Conservation (phyloP, 2,113 vertebrate genomes). For the Oryzias melastigma region DNA sequence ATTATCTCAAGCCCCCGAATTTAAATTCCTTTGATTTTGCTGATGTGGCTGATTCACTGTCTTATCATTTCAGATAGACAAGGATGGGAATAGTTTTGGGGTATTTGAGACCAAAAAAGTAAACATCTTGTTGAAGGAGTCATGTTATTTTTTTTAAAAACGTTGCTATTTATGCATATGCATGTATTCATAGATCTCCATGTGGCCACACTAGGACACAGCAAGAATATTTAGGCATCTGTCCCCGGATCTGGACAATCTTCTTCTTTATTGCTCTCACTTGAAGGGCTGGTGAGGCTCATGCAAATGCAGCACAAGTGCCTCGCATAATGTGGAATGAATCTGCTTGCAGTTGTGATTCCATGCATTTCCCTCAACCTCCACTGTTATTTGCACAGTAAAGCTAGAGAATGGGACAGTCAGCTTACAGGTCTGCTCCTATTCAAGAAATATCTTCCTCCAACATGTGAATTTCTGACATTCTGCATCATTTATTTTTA, state of each 20-base stretch:
- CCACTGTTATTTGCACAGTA: slow-evolving; percentile 86
- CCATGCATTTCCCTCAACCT: slow-evolving; percentile 85
- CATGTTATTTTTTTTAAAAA: no score
- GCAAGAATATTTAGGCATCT: slow-evolving; percentile 84
- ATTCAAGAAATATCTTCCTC: slow-evolving; percentile 73
- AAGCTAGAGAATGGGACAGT: slow-evolving; percentile 74
- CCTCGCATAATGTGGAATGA: background rate
- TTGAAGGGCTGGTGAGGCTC: slow-evolving; percentile 57
- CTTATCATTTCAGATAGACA: slow-evolving; percentile 53
- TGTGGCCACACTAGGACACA: slow-evolving; percentile 71
- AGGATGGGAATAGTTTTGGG: slow-evolving; percentile 69
- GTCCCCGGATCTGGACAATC: slow-evolving; percentile 65
- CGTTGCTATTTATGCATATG: background rate
- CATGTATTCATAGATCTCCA: slow-evolving; percentile 4
- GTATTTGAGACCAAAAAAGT: slow-evolving; percentile 88
- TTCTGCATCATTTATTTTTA: slow-evolving; percentile 1
- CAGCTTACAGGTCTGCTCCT: slow-evolving; percentile 59
- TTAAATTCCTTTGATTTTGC: background rate
- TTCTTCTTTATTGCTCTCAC: no score
- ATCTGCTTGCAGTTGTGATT: slow-evolving; percentile 69
- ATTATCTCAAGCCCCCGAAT: no score
- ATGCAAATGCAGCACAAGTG: background rate
- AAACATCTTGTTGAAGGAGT: background rate
- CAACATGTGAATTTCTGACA: slow-evolving; percentile 75
- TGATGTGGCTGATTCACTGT: background rate